Evolutionary conservation across 2,888 invertebrate genomes (phyloP), one percentile per base, ranked within the genome.

Genomic region (Suillia variegata): DNA sequence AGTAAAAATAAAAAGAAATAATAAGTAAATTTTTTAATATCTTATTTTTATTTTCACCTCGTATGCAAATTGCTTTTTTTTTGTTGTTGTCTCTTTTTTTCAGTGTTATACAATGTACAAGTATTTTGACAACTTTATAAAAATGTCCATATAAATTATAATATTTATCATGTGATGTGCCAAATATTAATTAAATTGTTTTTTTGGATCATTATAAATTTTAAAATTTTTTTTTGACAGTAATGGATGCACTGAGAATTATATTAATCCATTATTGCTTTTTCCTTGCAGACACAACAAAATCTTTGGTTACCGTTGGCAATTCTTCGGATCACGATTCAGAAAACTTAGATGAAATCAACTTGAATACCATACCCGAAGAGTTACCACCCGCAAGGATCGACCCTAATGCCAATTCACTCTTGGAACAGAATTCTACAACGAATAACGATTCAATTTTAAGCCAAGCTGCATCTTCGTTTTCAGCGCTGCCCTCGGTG

Each of bases 401-500:
- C 20, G 75, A 79, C 64, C 62, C 62, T 2, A 79, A 77, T 66
- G 71, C 73, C 12, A 80, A 78, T 71, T 66, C 71, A 1, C 60
- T 78, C 42, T 58, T 76, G 52, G 75, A 80, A 56, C 74, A 67
- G 20, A 50, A 65, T 60, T 55, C 59, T 61, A 45, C 58, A 21
- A 50, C 57, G 12, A 62, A 56, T 10, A 70, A 69, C 54, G 79
- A 79, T 57, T 78, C 79, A 1, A 64, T 80, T 63, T 64, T 81
- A 26, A 77, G 76, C 49, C 78, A 79, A 67, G 78, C 80, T 33
- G 79, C 80, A 22, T 77, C 80, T 26, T 79, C 81, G 17, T 79
- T 81, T 61, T 86, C 87, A 0, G 87, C 87, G 33, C 70, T 87
- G 24, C 87, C 87, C 0, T 84, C 86, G 55, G 85, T 87, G 2